These are phyloP conservation scores for Sebastes kiyomatsui DNA, from an alignment of 2,797 vertebrate genomes.

Conservation along the genomic window DNA sequence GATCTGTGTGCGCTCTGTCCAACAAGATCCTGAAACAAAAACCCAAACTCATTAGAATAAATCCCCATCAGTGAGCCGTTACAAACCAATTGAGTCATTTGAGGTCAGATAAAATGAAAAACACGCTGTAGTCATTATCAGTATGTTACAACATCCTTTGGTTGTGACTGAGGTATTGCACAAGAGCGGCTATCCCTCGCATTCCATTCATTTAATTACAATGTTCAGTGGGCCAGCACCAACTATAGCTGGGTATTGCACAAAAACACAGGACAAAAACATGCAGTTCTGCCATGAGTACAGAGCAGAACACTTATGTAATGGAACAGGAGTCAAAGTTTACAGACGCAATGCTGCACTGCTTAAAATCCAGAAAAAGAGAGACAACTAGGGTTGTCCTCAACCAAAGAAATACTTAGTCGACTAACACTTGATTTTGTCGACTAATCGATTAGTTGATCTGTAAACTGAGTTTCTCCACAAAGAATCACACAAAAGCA, in stretches of 20 bases:
- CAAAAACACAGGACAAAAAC: neutral
- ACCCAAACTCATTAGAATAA: neutral
- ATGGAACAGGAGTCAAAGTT: slow-evolving; percentile 9
- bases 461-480: neutral
- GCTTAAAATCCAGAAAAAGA: neutral
- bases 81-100: neutral
- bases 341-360: neutral
- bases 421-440: no score
- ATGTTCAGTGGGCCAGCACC: neutral
- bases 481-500: no score
- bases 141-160: neutral
- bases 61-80: neutral
- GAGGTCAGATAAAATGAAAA: neutral
- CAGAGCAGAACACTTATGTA: slow-evolving; percentile 22
- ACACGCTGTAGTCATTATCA: neutral
- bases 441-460: no score
- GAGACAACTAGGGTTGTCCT: no score
- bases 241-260: slow-evolving; percentile 9
- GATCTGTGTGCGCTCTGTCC: slow-evolving; percentile 92
- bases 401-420: no score
- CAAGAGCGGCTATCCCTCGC: neutral
- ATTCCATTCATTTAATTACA: slow-evolving; percentile 20
- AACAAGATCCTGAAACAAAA: slow-evolving; percentile 86
- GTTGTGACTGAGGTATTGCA: neutral
- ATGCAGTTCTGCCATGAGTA: neutral